A percentile compares a stretch with the other conserved stretches of the same genome.
These are phyloP conservation scores for Caenorhabditis sulstoni DNA, from an alignment of 2,888 invertebrate genomes.

Conservation along the genomic window DNA sequence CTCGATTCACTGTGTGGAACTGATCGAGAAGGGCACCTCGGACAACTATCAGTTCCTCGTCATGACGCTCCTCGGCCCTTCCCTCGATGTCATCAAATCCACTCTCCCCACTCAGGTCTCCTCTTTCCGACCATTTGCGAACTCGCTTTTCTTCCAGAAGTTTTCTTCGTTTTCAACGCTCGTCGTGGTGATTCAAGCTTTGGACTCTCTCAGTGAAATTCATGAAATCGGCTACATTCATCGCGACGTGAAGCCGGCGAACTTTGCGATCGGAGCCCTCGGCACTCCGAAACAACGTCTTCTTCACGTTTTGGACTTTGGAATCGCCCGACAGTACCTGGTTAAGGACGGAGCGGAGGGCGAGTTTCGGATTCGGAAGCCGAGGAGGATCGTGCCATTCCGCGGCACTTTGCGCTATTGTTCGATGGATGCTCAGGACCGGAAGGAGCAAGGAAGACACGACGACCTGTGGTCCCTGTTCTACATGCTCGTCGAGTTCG, in stretches of 20 bases:
- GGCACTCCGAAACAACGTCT: conserved; percentile 59
- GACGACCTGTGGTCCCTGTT: conserved; percentile 70
- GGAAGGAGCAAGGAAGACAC: conserved; percentile 66
- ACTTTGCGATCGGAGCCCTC: conserved; percentile 62
- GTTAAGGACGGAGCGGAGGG: conserved; percentile 43
- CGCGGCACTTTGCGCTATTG: conserved; percentile 69
- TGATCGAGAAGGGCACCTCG: conserved; percentile 55
- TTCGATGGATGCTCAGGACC: conserved; percentile 64
- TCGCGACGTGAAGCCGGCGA: conserved; percentile 67
- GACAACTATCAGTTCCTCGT: conserved; percentile 63
- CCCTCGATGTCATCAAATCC: conserved; percentile 54
- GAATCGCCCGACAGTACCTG: conserved; percentile 62
- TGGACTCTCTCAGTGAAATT: conserved; percentile 68
- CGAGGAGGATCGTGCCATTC: conserved; percentile 59
- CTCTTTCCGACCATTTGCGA: background rate
- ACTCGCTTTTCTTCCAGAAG: conserved; percentile 16
- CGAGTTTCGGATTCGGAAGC: conserved; percentile 45
- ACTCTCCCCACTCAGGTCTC: conserved; percentile 31
- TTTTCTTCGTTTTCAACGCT: conserved; percentile 58
- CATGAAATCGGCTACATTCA: conserved; percentile 70
- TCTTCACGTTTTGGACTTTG: conserved; percentile 68
- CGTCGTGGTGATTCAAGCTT: conserved; percentile 62
- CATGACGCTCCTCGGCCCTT: conserved; percentile 66
- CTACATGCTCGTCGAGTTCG: conserved; percentile 68
- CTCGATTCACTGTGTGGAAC: conserved; percentile 48